These are phyloP conservation scores for Sipha flava DNA, from an alignment of 1,140 invertebrate genomes.

Conservation along the genomic window DNA sequence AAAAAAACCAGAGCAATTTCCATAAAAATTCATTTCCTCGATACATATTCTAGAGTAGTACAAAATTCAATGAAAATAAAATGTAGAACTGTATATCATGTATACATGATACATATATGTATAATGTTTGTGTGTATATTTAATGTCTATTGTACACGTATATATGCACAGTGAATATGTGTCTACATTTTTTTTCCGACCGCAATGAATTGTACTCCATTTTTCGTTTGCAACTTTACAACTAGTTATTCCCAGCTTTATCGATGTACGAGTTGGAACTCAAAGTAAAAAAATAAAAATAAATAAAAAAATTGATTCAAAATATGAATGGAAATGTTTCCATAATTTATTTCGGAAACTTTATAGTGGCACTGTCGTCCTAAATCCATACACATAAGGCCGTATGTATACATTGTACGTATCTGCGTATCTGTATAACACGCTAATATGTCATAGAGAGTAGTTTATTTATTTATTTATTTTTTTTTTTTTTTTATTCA, in stretches of 20 bases:
- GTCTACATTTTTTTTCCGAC: background rate
- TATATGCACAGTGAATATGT: background rate
- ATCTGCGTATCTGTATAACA: background rate
- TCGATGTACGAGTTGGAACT: background rate
- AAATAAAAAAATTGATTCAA: background rate
- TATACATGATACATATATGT: background rate
- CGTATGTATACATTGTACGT: background rate
- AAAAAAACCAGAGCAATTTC: background rate
- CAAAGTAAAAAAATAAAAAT: background rate
- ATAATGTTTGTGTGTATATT: background rate
- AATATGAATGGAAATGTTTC: background rate
- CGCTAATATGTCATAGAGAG: background rate
- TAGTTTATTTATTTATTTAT: background rate
- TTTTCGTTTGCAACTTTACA: background rate
- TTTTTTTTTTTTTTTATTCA: background rate
- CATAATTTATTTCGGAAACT: background rate
- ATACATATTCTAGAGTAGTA: background rate
- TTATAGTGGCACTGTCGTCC: background rate
- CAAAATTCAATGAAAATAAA: background rate
- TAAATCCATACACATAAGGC: background rate
- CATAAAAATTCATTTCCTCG: background rate
- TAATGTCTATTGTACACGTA: too few relatives aligned
- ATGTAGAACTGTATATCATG: background rate
- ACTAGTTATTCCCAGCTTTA: background rate
- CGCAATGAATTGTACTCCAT: background rate